These are phyloP conservation scores for Meles meles DNA, from an alignment of 2,113 vertebrate species.

Conservation along the genomic window DNA sequence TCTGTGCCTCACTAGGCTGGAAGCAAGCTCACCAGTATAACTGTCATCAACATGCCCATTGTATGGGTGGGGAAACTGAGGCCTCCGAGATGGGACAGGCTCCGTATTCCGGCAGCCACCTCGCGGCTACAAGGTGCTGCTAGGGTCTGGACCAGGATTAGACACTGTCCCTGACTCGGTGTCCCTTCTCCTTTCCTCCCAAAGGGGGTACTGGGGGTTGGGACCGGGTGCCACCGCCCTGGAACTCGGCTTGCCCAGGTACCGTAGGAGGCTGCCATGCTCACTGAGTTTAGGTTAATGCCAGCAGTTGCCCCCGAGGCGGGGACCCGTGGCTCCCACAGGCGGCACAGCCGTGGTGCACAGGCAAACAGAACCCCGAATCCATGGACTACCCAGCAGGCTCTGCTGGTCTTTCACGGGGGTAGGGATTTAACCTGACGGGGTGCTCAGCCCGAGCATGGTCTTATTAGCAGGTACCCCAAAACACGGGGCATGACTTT, in stretches of 20 bases:
- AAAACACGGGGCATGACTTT: accelerated
- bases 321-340: neutral
- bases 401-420: neutral
- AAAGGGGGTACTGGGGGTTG: neutral
- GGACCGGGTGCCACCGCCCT: accelerated
- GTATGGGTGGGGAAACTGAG: neutral
- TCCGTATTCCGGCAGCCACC: neutral
- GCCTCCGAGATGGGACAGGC: neutral
- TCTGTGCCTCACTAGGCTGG: neutral
- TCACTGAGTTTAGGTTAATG: neutral
- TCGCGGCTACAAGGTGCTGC: neutral
- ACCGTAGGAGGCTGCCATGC: accelerated
- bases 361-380: neutral
- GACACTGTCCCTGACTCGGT: neutral
- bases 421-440: too few species aligned
- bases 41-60: accelerated
- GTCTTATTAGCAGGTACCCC: neutral
- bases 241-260: neutral
- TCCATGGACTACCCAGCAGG: neutral
- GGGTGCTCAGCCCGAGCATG: accelerated
- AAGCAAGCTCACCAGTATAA: accelerated
- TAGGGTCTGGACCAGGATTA: neutral
- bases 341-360: neutral
- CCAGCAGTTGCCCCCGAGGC: too few species aligned
- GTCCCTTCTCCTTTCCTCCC: neutral